These are phyloP conservation scores for Zeuzera pyrina DNA, from an alignment of 2,888 invertebrate genomes.

Conservation along the genomic window DNA sequence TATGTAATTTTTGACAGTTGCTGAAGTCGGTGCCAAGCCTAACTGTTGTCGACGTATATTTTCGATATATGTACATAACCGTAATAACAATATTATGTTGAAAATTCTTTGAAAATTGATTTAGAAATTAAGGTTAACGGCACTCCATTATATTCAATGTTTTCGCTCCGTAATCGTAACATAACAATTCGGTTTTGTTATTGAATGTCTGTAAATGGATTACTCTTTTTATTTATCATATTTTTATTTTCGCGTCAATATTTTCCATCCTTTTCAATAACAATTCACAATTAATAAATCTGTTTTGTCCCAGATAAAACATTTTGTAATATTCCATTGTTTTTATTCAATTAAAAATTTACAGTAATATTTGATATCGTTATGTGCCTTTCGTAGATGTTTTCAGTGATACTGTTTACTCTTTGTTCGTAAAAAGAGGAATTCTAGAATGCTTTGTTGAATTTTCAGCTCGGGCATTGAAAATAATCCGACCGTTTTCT, in stretches of 20 bases:
- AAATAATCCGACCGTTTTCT: slow-evolving; percentile 96
- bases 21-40: no score
- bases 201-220: slow-evolving; percentile 5
- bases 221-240: slow-evolving; percentile 2
- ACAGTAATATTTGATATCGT: slow-evolving; percentile 31
- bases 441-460: slow-evolving; percentile 31
- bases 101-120: no score
- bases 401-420: slow-evolving; percentile 11
- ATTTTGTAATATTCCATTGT: slow-evolving; percentile 3
- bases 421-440: slow-evolving; percentile 12
- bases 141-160: no score
- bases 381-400: slow-evolving; percentile 33
- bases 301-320: no score
- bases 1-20: no score
- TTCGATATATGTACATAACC: no score
- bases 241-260: background rate
- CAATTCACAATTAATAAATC: slow-evolving; percentile 15
- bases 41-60: no score
- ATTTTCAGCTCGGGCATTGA: slow-evolving; percentile 93
- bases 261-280: slow-evolving; percentile 4
- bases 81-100: no score
- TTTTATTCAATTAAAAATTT: slow-evolving; percentile 8
- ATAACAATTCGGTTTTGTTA: no score
- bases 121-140: no score
- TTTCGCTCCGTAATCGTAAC: no score